These are phyloP conservation scores for Dasypogon diadema DNA, from an alignment of 2,888 invertebrate species.

Conservation along the genomic window DNA sequence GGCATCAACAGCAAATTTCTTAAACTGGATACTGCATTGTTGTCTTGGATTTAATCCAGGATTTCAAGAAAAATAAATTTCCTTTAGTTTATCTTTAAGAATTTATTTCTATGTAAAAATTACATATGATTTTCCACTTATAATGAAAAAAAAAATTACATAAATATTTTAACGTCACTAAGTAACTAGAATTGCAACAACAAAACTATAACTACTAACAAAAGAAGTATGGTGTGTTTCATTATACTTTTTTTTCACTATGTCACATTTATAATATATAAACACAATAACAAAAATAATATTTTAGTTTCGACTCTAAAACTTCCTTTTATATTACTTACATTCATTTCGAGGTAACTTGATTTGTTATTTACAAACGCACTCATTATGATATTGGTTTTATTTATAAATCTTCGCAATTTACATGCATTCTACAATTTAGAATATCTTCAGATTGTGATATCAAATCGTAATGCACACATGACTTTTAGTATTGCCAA, in stretches of 20 bases:
- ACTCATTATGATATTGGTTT: too few species aligned
- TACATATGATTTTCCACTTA: conserved; percentile 9
- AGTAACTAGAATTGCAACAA: conserved; percentile 13
- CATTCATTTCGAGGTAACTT: conserved; percentile 24
- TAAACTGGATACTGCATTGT: too few species aligned
- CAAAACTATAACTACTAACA: conserved; percentile 9
- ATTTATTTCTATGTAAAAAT: conserved; percentile 40
- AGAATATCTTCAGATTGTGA: too few species aligned
- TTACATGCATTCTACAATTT: too few species aligned
- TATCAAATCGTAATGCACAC: too few species aligned
- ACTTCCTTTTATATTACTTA: not conserved
- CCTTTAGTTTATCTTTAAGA: conserved; percentile 12
- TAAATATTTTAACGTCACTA: conserved; percentile 40
- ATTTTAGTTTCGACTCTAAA: not conserved
- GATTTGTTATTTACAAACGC: not conserved
- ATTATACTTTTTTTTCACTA: not conserved
- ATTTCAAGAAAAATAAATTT: not conserved
- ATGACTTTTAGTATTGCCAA: too few species aligned
- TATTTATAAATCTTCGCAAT: too few species aligned
- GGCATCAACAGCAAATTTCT: too few species aligned
- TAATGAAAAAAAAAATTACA: conserved; percentile 23
- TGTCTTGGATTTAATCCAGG: not conserved
- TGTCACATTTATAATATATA: conserved; percentile 7
- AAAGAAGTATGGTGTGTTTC: not conserved
- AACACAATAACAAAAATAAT: conserved; percentile 30